These are phyloP conservation scores for Acinonyx jubatus DNA, from an alignment of 2,113 vertebrate species.

Conservation along the genomic window DNA sequence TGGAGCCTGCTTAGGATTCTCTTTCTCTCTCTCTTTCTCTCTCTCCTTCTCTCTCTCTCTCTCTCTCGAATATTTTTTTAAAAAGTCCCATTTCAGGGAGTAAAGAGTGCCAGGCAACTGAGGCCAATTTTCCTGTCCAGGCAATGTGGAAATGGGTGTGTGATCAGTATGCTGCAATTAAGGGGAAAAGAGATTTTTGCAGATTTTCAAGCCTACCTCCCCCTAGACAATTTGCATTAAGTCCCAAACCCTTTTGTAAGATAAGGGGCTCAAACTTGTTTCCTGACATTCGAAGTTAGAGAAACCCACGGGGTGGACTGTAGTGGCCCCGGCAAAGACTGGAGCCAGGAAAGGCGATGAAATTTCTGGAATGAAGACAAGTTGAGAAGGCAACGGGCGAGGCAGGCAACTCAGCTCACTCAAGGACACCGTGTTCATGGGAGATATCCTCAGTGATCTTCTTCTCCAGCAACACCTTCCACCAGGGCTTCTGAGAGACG, in stretches of 20 bases:
- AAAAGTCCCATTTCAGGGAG: not conserved
- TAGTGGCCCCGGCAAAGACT: not conserved
- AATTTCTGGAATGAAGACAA: not conserved
- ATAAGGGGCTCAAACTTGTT: not conserved
- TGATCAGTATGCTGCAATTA: not conserved
- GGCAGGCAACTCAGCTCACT: not conserved
- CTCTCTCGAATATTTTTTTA: too few species aligned
- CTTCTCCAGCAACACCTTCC: not conserved
- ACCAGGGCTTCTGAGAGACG: not conserved
- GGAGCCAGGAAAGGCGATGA: not conserved
- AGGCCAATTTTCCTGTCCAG: not conserved
- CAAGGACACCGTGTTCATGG: not conserved
- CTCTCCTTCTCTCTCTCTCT: too few species aligned
- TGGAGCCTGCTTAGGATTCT: too few species aligned
- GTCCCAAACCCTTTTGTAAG: not conserved
- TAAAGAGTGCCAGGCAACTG: accelerated
- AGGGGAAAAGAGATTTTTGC: not conserved
- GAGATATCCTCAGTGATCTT: not conserved
- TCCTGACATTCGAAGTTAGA: not conserved
- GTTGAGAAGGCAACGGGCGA: not conserved
- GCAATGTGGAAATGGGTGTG: too few species aligned
- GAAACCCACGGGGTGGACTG: not conserved
- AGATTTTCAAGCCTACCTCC: not conserved
- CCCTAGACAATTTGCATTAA: too few species aligned
- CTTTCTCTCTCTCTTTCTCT: too few species aligned